phyloP scores from a whole-genome alignment of 2,113 vertebrate species.

The Brachypodius melanocephalos region DNA sequence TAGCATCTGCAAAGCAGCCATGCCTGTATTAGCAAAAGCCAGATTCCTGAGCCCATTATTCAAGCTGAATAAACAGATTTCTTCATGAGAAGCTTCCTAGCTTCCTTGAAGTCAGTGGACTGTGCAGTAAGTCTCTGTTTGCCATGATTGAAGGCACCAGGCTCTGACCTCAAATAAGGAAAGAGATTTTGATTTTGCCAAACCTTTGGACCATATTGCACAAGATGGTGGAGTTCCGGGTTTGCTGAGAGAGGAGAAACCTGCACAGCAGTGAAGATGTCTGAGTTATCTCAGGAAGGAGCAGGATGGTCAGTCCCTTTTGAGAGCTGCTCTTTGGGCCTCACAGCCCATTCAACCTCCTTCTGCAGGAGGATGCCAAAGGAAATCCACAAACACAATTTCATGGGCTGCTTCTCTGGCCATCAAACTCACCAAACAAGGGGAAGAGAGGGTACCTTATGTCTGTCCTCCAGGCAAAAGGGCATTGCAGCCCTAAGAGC shows the following conservation, averaged over 20 bases:
- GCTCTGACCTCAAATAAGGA: conserved; percentile 47
- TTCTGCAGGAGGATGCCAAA: neutral
- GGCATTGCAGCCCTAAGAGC: neutral
- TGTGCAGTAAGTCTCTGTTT: conserved; percentile 19
- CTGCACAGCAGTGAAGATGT: neutral
- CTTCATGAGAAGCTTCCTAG: conserved; percentile 58
- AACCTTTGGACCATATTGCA: conserved; percentile 43
- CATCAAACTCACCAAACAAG: neutral
- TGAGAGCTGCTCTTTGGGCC: neutral
- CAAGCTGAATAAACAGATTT: conserved; percentile 53
- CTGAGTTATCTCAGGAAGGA: neutral
- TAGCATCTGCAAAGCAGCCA: neutral
- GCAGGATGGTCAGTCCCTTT: neutral
- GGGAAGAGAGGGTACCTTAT: neutral
- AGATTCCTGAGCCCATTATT: neutral
- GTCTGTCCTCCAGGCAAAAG: neutral
- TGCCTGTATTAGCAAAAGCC: neutral
- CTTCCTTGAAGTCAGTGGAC: conserved; percentile 55
- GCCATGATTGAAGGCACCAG: neutral
- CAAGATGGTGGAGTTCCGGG: neutral
- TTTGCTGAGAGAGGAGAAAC: neutral
- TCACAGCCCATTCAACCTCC: neutral
- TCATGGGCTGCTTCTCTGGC: neutral
- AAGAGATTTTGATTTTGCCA: conserved; percentile 12
- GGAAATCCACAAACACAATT: neutral